Evolutionary conservation across 1,140 invertebrate genomes (phyloP), one percentile per base, ranked within the genome.

Genomic region (Psix sp.): DNA sequence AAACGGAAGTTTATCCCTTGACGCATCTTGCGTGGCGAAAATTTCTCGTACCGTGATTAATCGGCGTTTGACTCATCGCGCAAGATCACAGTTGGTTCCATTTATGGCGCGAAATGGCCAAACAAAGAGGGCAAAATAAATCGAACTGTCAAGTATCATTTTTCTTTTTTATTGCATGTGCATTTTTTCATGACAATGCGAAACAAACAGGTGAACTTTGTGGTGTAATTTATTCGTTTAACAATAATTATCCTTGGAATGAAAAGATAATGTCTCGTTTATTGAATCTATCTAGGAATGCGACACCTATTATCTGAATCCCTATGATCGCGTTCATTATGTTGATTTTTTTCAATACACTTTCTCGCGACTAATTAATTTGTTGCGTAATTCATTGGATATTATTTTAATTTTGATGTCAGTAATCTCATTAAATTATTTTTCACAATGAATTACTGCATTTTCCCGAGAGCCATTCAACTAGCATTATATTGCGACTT

Each of bases 281-380:
- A 52, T 63, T 45, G 24, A 2, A 24, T 24, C 21, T 24, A 3
- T 24, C 3, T 4, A 24, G 21, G 21, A 24, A n/a, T n/a, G n/a
- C n/a, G n/a, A n/a, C n/a, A n/a, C n/a, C n/a, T n/a, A n/a, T n/a
- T n/a, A n/a, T n/a, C n/a, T n/a, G n/a, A n/a, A n/a, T n/a, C n/a
- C n/a, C n/a, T n/a, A n/a, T n/a, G n/a, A n/a, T n/a, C n/a, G n/a
- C n/a, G n/a, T n/a, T n/a, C n/a, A n/a, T n/a, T n/a, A n/a, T n/a
- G n/a, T n/a, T n/a, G n/a, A n/a, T n/a, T n/a, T n/a, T n/a, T n/a
- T n/a, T n/a, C n/a, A n/a, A n/a, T n/a, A 35, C 51, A 59, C 59
- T 71, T 71, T 63, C 67, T 71, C 49, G 49, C 45, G 67, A n/a
- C 59, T 72, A 72, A 72, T 72, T 72, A 72, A 63, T 56, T 57